phyloP scores from a whole-genome alignment of 2,113 vertebrate species.

The Excalfactoria chinensis region DNA sequence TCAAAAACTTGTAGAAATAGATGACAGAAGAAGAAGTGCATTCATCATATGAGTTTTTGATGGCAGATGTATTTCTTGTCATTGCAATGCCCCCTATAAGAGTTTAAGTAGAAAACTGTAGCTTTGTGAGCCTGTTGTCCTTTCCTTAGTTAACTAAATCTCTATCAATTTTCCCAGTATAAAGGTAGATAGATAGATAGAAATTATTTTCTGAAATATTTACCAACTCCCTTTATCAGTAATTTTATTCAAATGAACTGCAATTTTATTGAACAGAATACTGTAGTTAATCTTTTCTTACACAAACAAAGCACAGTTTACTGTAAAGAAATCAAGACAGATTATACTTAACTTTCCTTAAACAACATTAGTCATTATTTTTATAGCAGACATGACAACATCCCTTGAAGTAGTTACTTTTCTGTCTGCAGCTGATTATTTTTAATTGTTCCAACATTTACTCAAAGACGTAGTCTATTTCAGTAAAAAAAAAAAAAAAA shows the following conservation, averaged over 20 bases:
- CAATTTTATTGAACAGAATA: not conserved
- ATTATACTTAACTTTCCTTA: not conserved
- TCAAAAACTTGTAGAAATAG: conserved; percentile 31
- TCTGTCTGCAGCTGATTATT: not conserved
- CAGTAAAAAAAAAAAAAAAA: not conserved
- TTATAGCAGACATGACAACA: not conserved
- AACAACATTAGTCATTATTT: not conserved
- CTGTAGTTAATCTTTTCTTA: not conserved
- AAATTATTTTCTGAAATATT: not conserved
- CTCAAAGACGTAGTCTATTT: not conserved
- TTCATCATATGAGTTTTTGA: conserved; percentile 39
- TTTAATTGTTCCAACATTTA: not conserved
- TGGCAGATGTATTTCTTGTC: conserved; percentile 37
- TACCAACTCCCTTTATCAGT: not conserved
- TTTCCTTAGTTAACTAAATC: not conserved
- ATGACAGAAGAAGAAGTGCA: conserved; percentile 15
- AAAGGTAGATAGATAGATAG: not conserved
- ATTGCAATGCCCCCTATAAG: conserved; percentile 7
- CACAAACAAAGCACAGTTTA: not conserved
- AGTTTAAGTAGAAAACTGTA: conserved; percentile 21
- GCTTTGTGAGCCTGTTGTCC: not conserved
- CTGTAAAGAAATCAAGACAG: not conserved
- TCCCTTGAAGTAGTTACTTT: not conserved
- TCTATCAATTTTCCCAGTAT: not conserved
- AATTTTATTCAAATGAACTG: not conserved